A percentile compares a stretch with the other conserved stretches of the same genome.
phyloP scores from a whole-genome alignment of 1,140 invertebrate species.

The Drosophila lacertosa region DNA sequence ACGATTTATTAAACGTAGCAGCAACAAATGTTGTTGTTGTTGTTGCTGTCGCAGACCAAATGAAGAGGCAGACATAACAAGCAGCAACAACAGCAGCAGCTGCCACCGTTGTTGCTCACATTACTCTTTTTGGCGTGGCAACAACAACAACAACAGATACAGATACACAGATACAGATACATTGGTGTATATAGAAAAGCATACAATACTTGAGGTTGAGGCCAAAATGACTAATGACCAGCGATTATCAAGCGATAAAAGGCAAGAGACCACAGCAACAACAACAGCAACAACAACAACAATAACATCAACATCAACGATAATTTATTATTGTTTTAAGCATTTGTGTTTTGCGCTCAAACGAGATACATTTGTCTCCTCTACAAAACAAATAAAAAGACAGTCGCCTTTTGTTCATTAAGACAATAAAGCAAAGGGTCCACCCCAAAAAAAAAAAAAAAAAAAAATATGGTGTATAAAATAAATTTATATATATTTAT shows the following conservation, averaged over 20 bases:
- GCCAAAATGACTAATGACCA: constrained; percentile 83
- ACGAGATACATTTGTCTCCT: constrained; percentile 80
- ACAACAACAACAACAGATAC: constrained; percentile 23
- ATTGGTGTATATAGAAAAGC: constrained; percentile 70
- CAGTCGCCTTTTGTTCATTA: constrained; percentile 73
- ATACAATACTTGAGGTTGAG: constrained; percentile 79
- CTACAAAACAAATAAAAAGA: too few species aligned
- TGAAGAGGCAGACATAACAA: constrained; percentile 63
- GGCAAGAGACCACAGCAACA: constrained; percentile 60
- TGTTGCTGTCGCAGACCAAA: constrained; percentile 53
- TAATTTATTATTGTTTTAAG: constrained; percentile 84
- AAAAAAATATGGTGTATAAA: neutral
- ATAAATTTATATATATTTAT: constrained; percentile 37
- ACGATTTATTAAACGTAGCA: constrained; percentile 78
- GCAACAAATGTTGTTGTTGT: constrained; percentile 33
- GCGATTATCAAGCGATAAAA: constrained; percentile 83
- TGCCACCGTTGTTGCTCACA: constrained; percentile 79
- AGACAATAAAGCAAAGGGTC: constrained; percentile 61
- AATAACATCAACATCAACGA: constrained; percentile 36
- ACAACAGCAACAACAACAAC: constrained; percentile 44
- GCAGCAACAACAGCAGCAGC: constrained; percentile 60
- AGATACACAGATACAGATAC: constrained; percentile 67
- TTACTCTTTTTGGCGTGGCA: constrained; percentile 80
- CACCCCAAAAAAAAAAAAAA: constrained; percentile 18
- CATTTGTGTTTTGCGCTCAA: constrained; percentile 80